phyloP scores from a whole-genome alignment of 1,140 invertebrate genomes.

The Diabrotica virgifera region DNA sequence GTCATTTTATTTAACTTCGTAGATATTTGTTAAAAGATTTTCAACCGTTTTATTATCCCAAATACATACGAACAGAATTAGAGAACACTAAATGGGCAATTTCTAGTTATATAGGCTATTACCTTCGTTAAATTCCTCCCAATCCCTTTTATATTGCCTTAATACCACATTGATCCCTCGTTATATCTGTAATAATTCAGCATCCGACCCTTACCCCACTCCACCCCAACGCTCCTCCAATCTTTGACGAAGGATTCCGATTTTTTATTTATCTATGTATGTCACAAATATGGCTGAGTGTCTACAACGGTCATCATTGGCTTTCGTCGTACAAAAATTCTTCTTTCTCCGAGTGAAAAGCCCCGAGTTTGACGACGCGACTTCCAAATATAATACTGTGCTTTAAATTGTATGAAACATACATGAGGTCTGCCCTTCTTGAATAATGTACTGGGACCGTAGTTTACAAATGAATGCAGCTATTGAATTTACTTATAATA shows the following conservation, averaged over 20 bases:
- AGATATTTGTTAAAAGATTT: too few relatives aligned
- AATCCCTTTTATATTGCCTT: neutral
- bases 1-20: too few relatives aligned
- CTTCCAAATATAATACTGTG: slow-evolving; percentile 42
- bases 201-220: slow-evolving; percentile 6
- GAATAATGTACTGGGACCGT: slow-evolving; percentile 49
- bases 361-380: slow-evolving; percentile 19
- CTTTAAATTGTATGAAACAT: slow-evolving; percentile 51
- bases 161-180: neutral
- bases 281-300: slow-evolving; percentile 13
- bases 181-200: neutral
- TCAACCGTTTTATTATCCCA: too few relatives aligned
- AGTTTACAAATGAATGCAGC: slow-evolving; percentile 73
- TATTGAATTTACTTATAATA: slow-evolving; percentile 73
- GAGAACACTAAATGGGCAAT: too few relatives aligned
- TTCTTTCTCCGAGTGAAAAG: slow-evolving; percentile 16
- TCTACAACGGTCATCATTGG: slow-evolving; percentile 22
- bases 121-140: too few relatives aligned
- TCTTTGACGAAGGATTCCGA: slow-evolving; percentile 17
- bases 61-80: too few relatives aligned
- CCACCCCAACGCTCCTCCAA: slow-evolving; percentile 2
- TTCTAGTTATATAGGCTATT: too few relatives aligned
- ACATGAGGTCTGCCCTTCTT: slow-evolving; percentile 48
- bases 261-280: slow-evolving; percentile 20
- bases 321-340: slow-evolving; percentile 22